These are phyloP conservation scores for Rhipidura dahli DNA, from an alignment of 2,113 vertebrate species.

Conservation along the genomic window DNA sequence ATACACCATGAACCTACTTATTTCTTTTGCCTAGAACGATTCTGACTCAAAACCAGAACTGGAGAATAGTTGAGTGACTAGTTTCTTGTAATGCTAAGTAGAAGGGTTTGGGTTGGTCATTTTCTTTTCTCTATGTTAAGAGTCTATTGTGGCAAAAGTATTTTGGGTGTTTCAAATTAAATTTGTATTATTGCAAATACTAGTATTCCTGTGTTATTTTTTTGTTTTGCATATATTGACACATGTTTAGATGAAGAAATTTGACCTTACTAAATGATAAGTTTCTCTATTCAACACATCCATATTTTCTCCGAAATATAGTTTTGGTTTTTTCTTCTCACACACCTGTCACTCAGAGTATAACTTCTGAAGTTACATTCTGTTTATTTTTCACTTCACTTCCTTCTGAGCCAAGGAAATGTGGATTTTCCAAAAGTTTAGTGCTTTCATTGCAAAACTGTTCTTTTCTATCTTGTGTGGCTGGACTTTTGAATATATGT, in stretches of 20 bases:
- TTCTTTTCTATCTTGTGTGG: constrained; percentile 49
- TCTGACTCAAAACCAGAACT: constrained; percentile 23
- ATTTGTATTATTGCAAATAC: constrained; percentile 36
- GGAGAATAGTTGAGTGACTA: constrained; percentile 44
- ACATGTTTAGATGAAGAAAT: background rate
- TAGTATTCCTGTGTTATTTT: background rate
- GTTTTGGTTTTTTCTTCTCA: background rate
- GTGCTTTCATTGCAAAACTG: constrained; percentile 56
- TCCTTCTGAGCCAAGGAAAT: constrained; percentile 48
- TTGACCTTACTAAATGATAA: constrained; percentile 35
- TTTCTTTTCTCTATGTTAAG: background rate
- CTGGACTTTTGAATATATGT: constrained; percentile 77
- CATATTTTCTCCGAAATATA: background rate
- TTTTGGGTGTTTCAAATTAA: constrained; percentile 43
- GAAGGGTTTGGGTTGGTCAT: constrained; percentile 25
- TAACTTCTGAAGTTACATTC: constrained; percentile 19
- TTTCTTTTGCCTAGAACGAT: constrained; percentile 34
- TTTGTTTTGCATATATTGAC: constrained; percentile 52
- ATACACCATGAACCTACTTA: constrained; percentile 5
- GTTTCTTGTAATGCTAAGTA: constrained; percentile 10
- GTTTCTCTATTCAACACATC: background rate
- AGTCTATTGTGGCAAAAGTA: constrained; percentile 44
- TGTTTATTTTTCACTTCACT: constrained; percentile 47
- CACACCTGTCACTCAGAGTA: constrained; percentile 48
- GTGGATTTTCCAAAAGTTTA: constrained; percentile 42